Percentiles rank a stretch among this genome's conserved stretches.
These are phyloP conservation scores for Pangasius krempfi DNA, from an alignment of 2,797 vertebrate species.

Conservation along the genomic window DNA sequence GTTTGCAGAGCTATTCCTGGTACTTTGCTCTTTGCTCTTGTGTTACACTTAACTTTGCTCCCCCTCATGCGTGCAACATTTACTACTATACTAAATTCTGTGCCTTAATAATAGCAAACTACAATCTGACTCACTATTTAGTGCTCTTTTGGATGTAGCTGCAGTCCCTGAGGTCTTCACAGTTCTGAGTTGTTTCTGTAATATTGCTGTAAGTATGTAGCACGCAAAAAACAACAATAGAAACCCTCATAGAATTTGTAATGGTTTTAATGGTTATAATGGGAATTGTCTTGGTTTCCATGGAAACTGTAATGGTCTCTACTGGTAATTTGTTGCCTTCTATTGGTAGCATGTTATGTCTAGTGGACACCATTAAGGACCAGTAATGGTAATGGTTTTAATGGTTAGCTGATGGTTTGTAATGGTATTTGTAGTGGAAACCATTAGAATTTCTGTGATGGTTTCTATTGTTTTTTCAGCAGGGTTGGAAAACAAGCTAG, in stretches of 20 bases:
- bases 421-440: too few species aligned
- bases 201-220: neutral
- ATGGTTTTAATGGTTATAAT: too few species aligned
- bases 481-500: neutral
- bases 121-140: neutral
- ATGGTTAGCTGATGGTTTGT: too few species aligned
- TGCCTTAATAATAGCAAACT: neutral
- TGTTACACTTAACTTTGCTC: neutral
- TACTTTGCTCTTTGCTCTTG: conserved; percentile 17
- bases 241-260: too few species aligned
- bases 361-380: too few species aligned
- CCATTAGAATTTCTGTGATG: too few species aligned
- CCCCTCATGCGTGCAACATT: neutral
- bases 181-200: neutral
- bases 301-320: too few species aligned
- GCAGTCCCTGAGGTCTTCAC: neutral
- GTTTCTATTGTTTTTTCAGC: too few species aligned
- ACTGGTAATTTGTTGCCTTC: too few species aligned
- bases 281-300: too few species aligned
- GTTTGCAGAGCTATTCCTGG: neutral
- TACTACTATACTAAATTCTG: neutral
- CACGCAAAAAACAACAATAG: neutral
- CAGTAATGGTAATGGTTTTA: too few species aligned
- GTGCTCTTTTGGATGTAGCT: neutral
- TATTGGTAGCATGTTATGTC: too few species aligned